Percentiles rank a stretch among this genome's conserved stretches.
phyloP scores from a whole-genome alignment of 2,113 vertebrate genomes.

The Pagrus major region DNA sequence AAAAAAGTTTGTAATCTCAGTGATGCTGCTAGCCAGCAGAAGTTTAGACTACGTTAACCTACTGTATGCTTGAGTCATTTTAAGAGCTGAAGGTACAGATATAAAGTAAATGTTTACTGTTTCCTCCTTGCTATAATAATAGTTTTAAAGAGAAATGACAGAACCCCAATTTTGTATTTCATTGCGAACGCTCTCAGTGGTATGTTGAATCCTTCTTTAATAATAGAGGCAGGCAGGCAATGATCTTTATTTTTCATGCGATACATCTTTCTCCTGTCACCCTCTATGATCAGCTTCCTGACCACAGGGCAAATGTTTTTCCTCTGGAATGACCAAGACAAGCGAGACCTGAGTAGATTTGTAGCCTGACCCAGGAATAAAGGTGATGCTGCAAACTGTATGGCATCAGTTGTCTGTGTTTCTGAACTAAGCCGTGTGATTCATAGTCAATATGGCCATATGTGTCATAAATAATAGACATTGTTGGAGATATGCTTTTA shows the following conservation, averaged over 20 bases:
- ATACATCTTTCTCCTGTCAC: neutral
- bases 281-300: neutral
- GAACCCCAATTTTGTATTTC: neutral
- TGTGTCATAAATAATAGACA: neutral
- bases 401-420: neutral
- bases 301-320: constrained; percentile 8
- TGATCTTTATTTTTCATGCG: neutral
- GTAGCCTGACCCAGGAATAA: neutral
- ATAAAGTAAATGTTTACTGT: neutral
- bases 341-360: neutral
- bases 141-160: neutral
- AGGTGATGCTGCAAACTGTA: neutral
- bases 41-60: neutral
- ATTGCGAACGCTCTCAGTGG: neutral
- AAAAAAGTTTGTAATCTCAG: neutral
- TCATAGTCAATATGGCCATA: neutral
- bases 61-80: neutral
- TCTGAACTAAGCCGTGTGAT: neutral
- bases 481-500: neutral
- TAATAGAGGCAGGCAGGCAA: neutral
- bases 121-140: neutral
- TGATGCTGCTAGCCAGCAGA: neutral
- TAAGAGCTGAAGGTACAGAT: neutral
- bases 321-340: neutral
- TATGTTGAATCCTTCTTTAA: neutral